Conservation (phyloP, 2,888 invertebrate genomes). For the Argyresthia goedartella region DNA sequence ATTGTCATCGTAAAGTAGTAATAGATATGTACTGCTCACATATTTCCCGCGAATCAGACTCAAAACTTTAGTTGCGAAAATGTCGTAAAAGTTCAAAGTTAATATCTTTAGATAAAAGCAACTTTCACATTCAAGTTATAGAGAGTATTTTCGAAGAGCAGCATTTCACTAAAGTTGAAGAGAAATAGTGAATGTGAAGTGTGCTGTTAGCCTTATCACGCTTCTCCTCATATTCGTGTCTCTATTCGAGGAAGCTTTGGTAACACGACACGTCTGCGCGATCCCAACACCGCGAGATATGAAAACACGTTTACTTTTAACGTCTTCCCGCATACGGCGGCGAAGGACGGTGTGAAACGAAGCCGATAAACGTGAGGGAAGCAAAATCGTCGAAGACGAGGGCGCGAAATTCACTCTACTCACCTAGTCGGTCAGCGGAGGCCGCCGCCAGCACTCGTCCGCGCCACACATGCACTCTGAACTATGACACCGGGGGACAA, state of each 20-base stretch:
- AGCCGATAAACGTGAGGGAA: conserved; percentile 54
- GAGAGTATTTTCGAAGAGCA: conserved; percentile 28
- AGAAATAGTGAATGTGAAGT: conserved; percentile 41
- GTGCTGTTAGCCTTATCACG: conserved; percentile 48
- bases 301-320: conserved; percentile 36
- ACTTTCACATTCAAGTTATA: conserved; percentile 24
- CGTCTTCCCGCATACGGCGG: conserved; percentile 35
- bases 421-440: conserved; percentile 58
- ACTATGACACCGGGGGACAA: conserved; percentile 21
- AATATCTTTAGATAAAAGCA: conserved; percentile 16
- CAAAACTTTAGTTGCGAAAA: conserved; percentile 30
- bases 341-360: conserved; percentile 54
- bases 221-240: conserved; percentile 20
- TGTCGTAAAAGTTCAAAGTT: too few relatives aligned
- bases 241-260: conserved; percentile 22
- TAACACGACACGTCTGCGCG: conserved; percentile 29
- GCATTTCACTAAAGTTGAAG: conserved; percentile 32
- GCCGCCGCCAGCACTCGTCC: conserved; percentile 51
- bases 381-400: conserved; percentile 40
- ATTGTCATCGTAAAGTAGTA: too few relatives aligned
- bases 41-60: conserved; percentile 12
- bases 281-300: conserved; percentile 30
- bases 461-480: conserved; percentile 40
- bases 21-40: too few relatives aligned
- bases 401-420: conserved; percentile 53